A percentile compares a stretch with the other conserved stretches of the same genome.
Evolutionary conservation across 1,140 invertebrate species (phyloP).

Genomic region (Gonioctena quinquepunctata): DNA sequence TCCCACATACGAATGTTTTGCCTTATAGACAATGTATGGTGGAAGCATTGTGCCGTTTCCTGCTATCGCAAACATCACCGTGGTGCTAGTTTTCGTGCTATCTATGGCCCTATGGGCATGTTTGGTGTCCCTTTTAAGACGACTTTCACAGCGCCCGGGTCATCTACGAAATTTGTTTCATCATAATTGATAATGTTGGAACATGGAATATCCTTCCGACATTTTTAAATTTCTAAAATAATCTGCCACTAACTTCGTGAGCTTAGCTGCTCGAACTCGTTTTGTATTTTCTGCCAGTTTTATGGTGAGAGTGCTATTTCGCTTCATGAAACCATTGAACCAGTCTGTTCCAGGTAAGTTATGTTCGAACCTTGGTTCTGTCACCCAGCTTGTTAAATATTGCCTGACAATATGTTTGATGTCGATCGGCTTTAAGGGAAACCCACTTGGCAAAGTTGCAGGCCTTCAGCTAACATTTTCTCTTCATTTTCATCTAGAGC

Average conservation of each 20-base stretch:
- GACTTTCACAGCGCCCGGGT: conserved; percentile 47
- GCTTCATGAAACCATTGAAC: conserved; percentile 34
- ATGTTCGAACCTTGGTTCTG: conserved; percentile 37
- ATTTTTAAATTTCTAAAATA: conserved; percentile 42
- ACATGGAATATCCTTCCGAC: conserved; percentile 38
- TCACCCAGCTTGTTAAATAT: conserved; percentile 28
- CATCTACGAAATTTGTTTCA: conserved; percentile 56
- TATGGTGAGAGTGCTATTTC: conserved; percentile 27
- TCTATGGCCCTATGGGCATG: conserved; percentile 25
- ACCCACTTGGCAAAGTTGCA: conserved; percentile 19
- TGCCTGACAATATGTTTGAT: conserved; percentile 11
- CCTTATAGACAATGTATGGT: conserved; percentile 47
- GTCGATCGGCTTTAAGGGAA: conserved; percentile 25
- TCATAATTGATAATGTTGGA: conserved; percentile 51
- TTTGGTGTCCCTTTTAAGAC: conserved; percentile 19
- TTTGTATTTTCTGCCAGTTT: conserved; percentile 43
- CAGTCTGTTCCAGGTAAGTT: conserved; percentile 47
- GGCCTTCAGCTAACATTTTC: not conserved
- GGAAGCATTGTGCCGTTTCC: conserved; percentile 14
- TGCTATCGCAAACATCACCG: conserved; percentile 25
- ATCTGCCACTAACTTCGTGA: conserved; percentile 27
- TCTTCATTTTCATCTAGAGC: conserved; percentile 10
- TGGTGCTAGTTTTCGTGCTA: conserved; percentile 17
- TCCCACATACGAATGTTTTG: conserved; percentile 44
- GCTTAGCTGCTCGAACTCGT: conserved; percentile 32